Evolutionary conservation across 2,888 invertebrate genomes (phyloP), one percentile per base, ranked within the genome.

Genomic region (Drosophila austrosaltans): DNA sequence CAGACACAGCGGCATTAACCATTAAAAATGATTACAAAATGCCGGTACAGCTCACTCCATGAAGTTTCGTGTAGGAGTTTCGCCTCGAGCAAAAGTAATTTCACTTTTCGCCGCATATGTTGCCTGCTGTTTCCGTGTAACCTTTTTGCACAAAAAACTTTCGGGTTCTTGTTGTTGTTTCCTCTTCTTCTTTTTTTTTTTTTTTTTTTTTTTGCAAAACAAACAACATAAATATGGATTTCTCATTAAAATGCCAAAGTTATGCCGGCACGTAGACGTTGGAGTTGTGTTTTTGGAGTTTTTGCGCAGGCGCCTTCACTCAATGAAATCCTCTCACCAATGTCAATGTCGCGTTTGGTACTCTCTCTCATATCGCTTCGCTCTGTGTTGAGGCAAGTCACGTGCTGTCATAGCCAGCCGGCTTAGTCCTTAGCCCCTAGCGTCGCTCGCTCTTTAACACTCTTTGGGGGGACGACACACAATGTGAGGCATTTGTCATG

Each of bases 201-300:
- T 57, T 60, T 72, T 66, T 65, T 53, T 20, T 59, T 81, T 85
- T 83, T 73, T 66, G 75, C 82, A 82, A 87, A 85, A 85, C 87
- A 85, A 85, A 87, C 83, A 85, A 82, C 83, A 79, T 83, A 82
- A 89, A 86, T 88, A 89, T 89, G 86, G 89, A 89, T 89, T 89
- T 89, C 79, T 86, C 89, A 89, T 89, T 86, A 89, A 86, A 86
- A 77, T 87, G 72, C 78, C 75, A 79, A 85, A 85, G 79, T 79
- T 87, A 76, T 76, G 79, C 87, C 68, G 77, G 81, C 86, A 81
- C 69, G 61, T 73, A 77, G 76, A 69, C 48, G 62, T 60, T 36
- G 20, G 42, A 65, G 59, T 66, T 39, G 25, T 58, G 25, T 4
- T 59, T 59, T 65, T 64, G 42, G 54, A 25, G 54, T 16, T 6